Conservation (phyloP, 2,113 vertebrate genomes). For the Oceanodroma tethys region DNA sequence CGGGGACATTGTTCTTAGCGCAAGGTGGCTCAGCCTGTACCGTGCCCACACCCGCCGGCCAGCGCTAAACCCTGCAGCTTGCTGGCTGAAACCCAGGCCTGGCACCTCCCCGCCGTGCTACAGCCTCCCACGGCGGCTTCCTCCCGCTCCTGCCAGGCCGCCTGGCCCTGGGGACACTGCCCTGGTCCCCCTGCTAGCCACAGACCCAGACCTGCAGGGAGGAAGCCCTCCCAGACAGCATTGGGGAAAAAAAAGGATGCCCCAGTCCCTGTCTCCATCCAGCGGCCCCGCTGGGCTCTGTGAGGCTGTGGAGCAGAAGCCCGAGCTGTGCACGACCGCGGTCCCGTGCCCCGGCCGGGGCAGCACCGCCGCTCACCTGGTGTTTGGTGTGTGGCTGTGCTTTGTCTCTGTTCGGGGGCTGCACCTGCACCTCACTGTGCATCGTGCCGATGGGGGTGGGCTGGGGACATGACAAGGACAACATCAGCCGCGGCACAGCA, state of each 20-base stretch:
- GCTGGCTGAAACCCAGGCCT: background rate
- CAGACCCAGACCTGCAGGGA: background rate
- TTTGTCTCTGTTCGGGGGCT: slow-evolving; percentile 89
- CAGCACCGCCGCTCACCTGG: slow-evolving; percentile 77
- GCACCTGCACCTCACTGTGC: slow-evolving; percentile 85
- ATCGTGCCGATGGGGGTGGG: slow-evolving; percentile 94
- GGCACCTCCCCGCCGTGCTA: fast-evolving
- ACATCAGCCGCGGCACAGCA: background rate
- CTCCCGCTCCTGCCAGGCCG: background rate
- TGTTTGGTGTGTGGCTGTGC: slow-evolving; percentile 91
- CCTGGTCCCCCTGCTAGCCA: fast-evolving
- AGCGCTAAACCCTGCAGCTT: background rate
- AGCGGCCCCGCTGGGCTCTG: background rate
- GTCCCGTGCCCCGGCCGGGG: fast-evolving
- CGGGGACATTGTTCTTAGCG: fast-evolving
- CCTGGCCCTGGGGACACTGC: background rate
- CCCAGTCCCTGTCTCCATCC: background rate
- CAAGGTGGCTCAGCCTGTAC: background rate
- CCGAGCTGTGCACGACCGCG: fast-evolving
- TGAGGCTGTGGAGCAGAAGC: background rate
- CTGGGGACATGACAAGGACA: slow-evolving; percentile 55
- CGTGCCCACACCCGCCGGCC: fast-evolving
- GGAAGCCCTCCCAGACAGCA: background rate
- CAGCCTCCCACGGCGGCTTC: background rate
- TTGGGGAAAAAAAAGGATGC: background rate